Conservation (phyloP, 2,113 vertebrate species). For the Phasianus colchicus region DNA sequence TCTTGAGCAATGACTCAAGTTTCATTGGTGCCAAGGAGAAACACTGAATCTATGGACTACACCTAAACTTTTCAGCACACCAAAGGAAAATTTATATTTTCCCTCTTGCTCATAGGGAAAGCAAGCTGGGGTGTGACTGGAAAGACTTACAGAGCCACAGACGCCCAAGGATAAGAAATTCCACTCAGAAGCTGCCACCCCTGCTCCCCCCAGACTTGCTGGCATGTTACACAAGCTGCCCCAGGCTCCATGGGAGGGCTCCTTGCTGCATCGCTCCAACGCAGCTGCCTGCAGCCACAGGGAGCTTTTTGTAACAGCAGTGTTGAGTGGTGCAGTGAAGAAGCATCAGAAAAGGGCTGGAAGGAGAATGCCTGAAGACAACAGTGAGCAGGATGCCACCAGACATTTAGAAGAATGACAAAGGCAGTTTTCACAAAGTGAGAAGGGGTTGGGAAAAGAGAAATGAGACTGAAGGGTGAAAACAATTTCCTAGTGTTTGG, state of each 20-base stretch:
- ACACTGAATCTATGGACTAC: background rate
- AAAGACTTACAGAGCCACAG: background rate
- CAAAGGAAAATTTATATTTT: slow-evolving; percentile 6
- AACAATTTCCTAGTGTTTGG: slow-evolving; percentile 49
- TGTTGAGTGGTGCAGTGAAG: background rate
- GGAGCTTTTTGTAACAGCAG: background rate
- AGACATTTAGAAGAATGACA: background rate
- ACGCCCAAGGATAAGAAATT: background rate
- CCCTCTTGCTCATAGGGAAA: background rate
- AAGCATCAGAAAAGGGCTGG: background rate
- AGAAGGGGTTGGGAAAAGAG: background rate
- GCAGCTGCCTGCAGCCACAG: background rate
- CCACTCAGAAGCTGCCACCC: background rate
- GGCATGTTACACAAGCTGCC: background rate
- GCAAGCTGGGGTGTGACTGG: slow-evolving; percentile 9
- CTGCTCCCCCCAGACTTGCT: background rate
- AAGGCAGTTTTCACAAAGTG: background rate
- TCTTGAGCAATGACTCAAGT: background rate
- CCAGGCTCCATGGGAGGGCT: background rate
- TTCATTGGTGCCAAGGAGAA: background rate
- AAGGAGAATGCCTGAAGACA: background rate
- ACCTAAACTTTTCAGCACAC: slow-evolving; percentile 7
- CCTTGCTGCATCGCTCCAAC: background rate
- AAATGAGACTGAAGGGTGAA: slow-evolving; percentile 10
- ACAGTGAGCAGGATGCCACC: background rate